Percentiles rank a stretch among this genome's conserved stretches.
These are phyloP conservation scores for Ormyrus rosae DNA, from an alignment of 2,888 invertebrate genomes.

Conservation along the genomic window DNA sequence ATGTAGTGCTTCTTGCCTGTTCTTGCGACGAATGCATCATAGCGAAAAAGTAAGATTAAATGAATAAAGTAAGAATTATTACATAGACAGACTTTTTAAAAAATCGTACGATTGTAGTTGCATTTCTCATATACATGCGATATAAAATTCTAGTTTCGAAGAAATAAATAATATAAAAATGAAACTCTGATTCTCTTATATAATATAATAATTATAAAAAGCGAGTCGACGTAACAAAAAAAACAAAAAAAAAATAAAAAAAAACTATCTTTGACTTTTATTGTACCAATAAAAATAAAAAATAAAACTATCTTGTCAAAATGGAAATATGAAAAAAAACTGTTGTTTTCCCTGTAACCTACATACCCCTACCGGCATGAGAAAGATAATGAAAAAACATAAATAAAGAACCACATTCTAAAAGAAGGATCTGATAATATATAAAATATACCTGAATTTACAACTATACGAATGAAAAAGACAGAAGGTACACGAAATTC, in stretches of 20 bases:
- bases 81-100: slow-evolving; percentile 46
- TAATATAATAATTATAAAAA: slow-evolving; percentile 31
- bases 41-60: slow-evolving; percentile 26
- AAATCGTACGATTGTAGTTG: slow-evolving; percentile 51
- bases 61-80: slow-evolving; percentile 36
- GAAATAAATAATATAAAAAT: slow-evolving; percentile 22
- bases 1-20: slow-evolving; percentile 50
- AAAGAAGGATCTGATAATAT: slow-evolving; percentile 35
- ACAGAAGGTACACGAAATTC: slow-evolving; percentile 9
- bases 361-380: neutral
- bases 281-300: slow-evolving; percentile 40
- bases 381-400: slow-evolving; percentile 3
- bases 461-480: slow-evolving; percentile 2
- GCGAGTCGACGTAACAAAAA: slow-evolving; percentile 36
- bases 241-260: neutral
- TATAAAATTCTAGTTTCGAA: slow-evolving; percentile 49
- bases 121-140: slow-evolving; percentile 49
- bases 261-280: slow-evolving; percentile 36
- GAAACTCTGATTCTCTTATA: slow-evolving; percentile 35
- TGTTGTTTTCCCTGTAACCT: neutral
- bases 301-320: neutral
- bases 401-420: slow-evolving; percentile 30
- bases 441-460: slow-evolving; percentile 22
- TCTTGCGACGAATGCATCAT: slow-evolving; percentile 46
- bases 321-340: slow-evolving; percentile 27